phyloP scores from a whole-genome alignment of 2,113 vertebrate genomes.

The Muntiacus muntjak region DNA sequence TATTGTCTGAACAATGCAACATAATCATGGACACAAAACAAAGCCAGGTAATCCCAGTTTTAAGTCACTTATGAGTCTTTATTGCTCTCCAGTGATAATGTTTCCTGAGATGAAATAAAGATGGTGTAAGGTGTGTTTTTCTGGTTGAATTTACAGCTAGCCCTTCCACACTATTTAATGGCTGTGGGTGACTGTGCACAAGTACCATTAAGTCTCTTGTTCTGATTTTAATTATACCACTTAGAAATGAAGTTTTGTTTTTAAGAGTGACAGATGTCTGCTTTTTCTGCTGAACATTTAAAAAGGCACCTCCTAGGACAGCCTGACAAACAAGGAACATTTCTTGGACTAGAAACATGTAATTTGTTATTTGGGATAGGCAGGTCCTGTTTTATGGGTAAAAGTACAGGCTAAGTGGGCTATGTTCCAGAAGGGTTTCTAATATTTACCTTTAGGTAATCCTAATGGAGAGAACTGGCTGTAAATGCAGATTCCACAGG shows the following conservation, averaged over 20 bases:
- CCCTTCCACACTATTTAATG: not conserved
- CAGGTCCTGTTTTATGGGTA: not conserved
- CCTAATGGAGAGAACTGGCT: not conserved
- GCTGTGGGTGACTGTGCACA: constrained; percentile 51
- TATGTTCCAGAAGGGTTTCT: not conserved
- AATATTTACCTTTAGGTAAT: not conserved
- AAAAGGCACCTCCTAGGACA: not conserved
- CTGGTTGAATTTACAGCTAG: constrained; percentile 57
- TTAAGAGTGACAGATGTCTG: constrained; percentile 21
- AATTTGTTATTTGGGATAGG: not conserved
- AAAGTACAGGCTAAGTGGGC: not conserved
- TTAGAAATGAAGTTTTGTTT: constrained; percentile 51
- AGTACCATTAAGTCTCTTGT: constrained; percentile 43
- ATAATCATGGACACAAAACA: constrained; percentile 31
- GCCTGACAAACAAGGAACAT: not conserved
- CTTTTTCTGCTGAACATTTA: constrained; percentile 15
- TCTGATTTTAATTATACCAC: constrained; percentile 56
- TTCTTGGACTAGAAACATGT: not conserved
- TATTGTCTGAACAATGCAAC: not conserved
- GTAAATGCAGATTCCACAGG: not conserved
- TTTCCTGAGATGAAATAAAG: constrained; percentile 24
- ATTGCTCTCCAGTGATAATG: not conserved
- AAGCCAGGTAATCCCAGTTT: not conserved
- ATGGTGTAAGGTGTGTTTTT: constrained; percentile 16
- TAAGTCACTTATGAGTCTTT: constrained; percentile 42